Conservation (phyloP, 2,797 vertebrate species). For the Eremophila alpestris region DNA sequence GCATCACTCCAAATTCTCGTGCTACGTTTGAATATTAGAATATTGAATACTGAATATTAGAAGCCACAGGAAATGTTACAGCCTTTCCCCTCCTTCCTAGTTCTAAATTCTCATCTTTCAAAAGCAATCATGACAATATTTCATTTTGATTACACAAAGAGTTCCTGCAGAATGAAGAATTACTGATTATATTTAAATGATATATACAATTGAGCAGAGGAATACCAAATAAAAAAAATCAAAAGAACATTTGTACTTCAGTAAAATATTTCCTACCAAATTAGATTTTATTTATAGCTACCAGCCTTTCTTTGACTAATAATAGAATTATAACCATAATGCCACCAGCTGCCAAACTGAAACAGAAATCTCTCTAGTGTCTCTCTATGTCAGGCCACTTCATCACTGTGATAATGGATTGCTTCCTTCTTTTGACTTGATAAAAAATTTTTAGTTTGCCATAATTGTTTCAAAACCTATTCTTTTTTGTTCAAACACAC, state of each 20-base stretch:
- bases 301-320: background rate
- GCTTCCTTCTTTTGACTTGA: background rate
- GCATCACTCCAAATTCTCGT: background rate
- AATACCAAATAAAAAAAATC: background rate
- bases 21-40: background rate
- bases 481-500: background rate
- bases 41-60: too few relatives aligned
- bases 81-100: background rate
- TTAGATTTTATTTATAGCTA: background rate
- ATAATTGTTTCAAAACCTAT: background rate
- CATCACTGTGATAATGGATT: background rate
- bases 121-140: background rate
- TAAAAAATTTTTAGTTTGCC: background rate
- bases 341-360: background rate
- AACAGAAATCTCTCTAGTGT: background rate
- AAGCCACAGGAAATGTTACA: background rate
- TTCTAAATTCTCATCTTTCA: background rate
- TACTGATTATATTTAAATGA: background rate
- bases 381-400: background rate
- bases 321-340: background rate
- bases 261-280: background rate
- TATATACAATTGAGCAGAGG: background rate
- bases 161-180: background rate
- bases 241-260: background rate
- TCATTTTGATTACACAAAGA: background rate